These are phyloP conservation scores for Geopemphigus sp. DNA, from an alignment of 1,140 invertebrate species.

Conservation along the genomic window DNA sequence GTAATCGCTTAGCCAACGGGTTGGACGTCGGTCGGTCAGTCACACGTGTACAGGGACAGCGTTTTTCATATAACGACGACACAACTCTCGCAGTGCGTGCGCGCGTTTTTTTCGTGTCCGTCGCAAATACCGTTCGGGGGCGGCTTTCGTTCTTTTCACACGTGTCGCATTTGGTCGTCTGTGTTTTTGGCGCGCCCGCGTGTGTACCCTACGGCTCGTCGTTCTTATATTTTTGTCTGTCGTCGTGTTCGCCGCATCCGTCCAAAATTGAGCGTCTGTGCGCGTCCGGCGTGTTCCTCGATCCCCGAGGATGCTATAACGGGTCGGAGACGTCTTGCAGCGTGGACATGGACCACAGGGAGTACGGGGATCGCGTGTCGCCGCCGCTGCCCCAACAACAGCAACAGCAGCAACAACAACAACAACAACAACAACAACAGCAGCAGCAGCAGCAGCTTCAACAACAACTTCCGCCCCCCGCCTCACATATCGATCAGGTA, in stretches of 20 bases:
- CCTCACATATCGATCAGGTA: constrained; percentile 32
- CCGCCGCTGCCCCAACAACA: background rate
- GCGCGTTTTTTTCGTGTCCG: background rate
- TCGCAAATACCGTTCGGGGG: no score
- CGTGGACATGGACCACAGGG: constrained; percentile 46
- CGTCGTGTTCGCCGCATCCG: background rate
- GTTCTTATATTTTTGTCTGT: background rate
- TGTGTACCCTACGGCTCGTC: background rate
- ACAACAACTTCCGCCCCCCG: constrained; percentile 3
- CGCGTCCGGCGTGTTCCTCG: constrained; percentile 45
- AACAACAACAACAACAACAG: background rate
- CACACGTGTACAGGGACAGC: background rate
- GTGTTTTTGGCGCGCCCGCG: background rate
- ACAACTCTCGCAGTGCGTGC: background rate
- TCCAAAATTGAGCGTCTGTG: constrained; percentile 48
- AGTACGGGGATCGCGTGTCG: constrained; percentile 41
- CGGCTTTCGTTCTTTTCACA: background rate
- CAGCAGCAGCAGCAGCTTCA: background rate
- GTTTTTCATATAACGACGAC: constrained; percentile 8
- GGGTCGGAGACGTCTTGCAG: constrained; percentile 46
- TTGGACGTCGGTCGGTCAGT: constrained; percentile 10
- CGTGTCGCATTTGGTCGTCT: background rate
- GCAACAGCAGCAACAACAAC: background rate
- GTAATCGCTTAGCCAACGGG: constrained; percentile 19
- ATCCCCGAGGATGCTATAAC: constrained; percentile 48